Evolutionary conservation across 92 coral and sea anemone species (phyloP), one percentile per base, ranked within the genome.

Genomic region (Anthopleura xanthogrammica): DNA sequence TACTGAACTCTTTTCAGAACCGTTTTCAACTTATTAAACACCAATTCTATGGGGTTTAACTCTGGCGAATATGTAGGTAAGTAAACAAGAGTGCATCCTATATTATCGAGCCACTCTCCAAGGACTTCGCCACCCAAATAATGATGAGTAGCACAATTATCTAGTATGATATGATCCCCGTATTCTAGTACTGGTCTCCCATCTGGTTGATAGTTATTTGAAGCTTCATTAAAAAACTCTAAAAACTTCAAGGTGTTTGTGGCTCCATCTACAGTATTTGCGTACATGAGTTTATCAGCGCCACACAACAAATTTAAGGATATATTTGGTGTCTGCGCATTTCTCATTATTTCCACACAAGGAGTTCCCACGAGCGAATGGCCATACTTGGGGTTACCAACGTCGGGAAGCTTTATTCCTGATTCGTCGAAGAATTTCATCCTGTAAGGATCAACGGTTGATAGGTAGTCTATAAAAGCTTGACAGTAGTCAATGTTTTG

Each of bases 261-360:
- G n/a, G n/a, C n/a, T n/a, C 92, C 92, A 58, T 85, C 65, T 17
- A 85, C 52, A 41, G 92, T 89, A 78, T 89, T 89, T 16, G 85
- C 87, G 66, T 78, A 89, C 23, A 81, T 81, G 20, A 88, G 58
- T 43, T 88, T 88, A 13, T 80, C 85, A 7, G 77, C 74, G 5
- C 92, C 92, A 79, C 87, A 72, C 80, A 89, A 50, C 36, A 86
- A 48, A 79, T 85, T 88, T n/a, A 89, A 80, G n/a, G 86, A 85
- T 50, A 89, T 86, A 55, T 88, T 88, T 42, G 88, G 87, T 50
- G 87, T 50, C 42, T 83, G 52, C 52, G 65, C 7, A 43, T 84
- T 48, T 16, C 83, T 46, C 55, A 20, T 11, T 29, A 88, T 71
- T 65, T 83, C 85, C 1, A 88, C 85, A 14, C 75, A 76, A 29